Percentiles rank a stretch among this genome's conserved stretches.
Conservation (phyloP, 2,888 invertebrate genomes). For the Cephus nigrinus region DNA sequence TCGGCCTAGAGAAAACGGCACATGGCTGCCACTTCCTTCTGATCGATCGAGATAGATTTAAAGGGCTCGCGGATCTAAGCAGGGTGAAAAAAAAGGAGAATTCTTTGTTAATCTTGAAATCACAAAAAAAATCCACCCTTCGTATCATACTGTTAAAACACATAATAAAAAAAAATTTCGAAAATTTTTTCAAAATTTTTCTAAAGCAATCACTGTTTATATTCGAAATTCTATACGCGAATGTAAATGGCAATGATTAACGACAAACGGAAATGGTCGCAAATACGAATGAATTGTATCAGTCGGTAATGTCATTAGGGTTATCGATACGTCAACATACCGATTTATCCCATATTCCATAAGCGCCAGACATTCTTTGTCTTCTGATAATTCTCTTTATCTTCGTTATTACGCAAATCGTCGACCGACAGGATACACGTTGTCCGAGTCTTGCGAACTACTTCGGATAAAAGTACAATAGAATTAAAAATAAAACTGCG, state of each 20-base stretch:
- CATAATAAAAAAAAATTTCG: not conserved
- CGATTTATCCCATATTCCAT: not conserved
- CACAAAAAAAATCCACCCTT: too few species aligned
- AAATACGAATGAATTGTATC: conserved; percentile 33
- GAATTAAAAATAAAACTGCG: too few species aligned
- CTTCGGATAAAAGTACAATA: not conserved
- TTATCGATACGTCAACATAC: conserved; percentile 27
- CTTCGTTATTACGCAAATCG: not conserved
- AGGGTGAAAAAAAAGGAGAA: not conserved
- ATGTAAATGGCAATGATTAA: not conserved
- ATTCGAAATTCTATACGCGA: not conserved
- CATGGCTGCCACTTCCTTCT: not conserved
- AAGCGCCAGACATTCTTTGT: not conserved
- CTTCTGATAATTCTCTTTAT: not conserved
- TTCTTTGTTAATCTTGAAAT: not conserved
- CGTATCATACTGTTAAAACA: not conserved
- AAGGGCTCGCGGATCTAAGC: not conserved
- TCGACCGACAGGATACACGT: not conserved
- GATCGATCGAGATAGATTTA: not conserved
- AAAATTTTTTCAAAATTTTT: not conserved
- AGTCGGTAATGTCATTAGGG: conserved; percentile 31
- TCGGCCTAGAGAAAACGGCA: not conserved
- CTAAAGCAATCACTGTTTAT: not conserved
- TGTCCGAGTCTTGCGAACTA: not conserved
- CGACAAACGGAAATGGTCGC: conserved; percentile 23